Conservation (phyloP, 2,888 invertebrate genomes). For the Periphyllus acericola region DNA sequence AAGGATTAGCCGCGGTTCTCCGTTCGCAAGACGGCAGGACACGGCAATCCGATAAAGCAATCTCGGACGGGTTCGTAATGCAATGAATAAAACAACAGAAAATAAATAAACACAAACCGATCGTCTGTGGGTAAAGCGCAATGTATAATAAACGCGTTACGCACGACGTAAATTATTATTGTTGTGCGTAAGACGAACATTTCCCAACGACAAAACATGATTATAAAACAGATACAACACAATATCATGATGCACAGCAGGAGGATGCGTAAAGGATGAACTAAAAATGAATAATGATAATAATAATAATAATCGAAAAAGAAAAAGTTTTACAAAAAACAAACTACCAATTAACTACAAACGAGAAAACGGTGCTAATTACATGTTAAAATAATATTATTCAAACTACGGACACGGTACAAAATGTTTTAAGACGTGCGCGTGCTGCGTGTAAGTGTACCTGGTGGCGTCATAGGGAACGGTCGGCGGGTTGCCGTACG, state of each 20-base stretch:
- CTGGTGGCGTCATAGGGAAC: conserved; percentile 72
- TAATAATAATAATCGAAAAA: background rate
- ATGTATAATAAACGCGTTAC: background rate
- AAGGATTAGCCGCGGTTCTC: background rate
- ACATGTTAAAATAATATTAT: background rate
- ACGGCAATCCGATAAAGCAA: background rate
- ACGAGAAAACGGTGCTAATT: background rate
- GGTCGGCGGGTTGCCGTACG: conserved; percentile 54
- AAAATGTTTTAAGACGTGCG: background rate
- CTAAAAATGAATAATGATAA: background rate
- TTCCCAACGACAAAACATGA: background rate
- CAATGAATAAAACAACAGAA: background rate
- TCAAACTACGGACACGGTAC: background rate
- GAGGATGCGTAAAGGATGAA: background rate
- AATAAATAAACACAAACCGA: background rate
- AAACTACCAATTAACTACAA: background rate
- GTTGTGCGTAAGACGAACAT: background rate
- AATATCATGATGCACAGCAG: too few species aligned
- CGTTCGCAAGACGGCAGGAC: too few species aligned
- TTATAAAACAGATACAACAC: background rate
- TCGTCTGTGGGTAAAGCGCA: background rate
- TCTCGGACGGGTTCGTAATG: background rate
- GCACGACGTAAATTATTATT: background rate
- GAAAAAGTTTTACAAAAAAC: background rate
- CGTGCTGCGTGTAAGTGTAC: conserved; percentile 67